Conservation (phyloP, 2,888 invertebrate genomes). For the Rhyacophila evoluta region DNA sequence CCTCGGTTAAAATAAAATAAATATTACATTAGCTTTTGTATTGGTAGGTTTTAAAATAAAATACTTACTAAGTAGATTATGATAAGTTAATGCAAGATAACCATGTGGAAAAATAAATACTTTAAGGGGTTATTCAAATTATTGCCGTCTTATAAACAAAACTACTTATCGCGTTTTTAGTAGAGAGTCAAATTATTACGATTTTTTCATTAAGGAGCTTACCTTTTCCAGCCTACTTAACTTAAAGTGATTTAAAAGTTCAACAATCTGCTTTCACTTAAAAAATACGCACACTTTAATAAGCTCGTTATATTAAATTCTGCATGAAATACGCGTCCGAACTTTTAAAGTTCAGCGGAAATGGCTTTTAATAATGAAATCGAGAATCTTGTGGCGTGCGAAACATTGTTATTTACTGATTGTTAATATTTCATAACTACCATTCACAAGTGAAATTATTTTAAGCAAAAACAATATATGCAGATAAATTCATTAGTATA, state of each 20-base stretch:
- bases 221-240: conserved; percentile 13
- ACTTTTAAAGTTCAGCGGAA: conserved; percentile 44
- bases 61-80: too few species aligned
- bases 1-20: too few species aligned
- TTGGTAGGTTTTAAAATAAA: too few species aligned
- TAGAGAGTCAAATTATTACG: not conserved
- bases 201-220: not conserved
- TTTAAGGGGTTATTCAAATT: too few species aligned
- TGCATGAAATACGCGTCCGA: conserved; percentile 47
- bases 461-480: too few species aligned
- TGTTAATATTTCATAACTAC: too few species aligned
- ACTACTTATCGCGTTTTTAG: not conserved
- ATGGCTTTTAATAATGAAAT: conserved; percentile 49
- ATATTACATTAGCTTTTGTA: too few species aligned
- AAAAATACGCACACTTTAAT: conserved; percentile 48
- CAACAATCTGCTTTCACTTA: conserved; percentile 43
- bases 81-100: too few species aligned
- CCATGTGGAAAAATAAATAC: too few species aligned
- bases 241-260: conserved; percentile 41
- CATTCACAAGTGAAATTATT: too few species aligned
- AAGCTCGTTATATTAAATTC: conserved; percentile 49
- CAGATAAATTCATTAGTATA: too few species aligned
- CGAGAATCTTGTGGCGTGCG: not conserved
- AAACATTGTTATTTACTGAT: not conserved
- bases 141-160: not conserved